Base-by-base conservation (phyloP, 2,888 invertebrate genomes). In the Chrysolina oricalcia region DNA sequence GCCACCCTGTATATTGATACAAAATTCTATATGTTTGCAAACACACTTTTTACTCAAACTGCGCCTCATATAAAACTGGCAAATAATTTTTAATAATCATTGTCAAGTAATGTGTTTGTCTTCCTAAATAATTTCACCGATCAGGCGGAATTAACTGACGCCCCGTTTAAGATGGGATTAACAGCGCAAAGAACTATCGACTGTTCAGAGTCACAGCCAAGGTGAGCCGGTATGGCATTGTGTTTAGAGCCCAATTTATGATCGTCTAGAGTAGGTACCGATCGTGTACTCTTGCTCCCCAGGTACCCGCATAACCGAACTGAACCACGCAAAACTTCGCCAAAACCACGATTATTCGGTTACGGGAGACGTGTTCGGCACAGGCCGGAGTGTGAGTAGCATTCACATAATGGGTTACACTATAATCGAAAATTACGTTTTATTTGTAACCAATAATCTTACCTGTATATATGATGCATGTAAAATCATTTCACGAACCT, bases 221-320 rank as follows among this genome's bases (percentile, higher is more conserved):
- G 84, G 84, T 82, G 81, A 84, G 78, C 83, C 81, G 66, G 81
- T 84, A 82, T 74, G 77, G 79, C 80, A 80, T 80, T 78, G 73
- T 75, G 78, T 70, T 80, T 82, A 81, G 81, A 77, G 81, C 81
- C 82, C 81, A 83, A 83, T 83, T 85, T 85, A 83, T 81, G 82
- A 81, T 80, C 80, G 79, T 80, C 79, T 81, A 73, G 70, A 80
- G 80, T 80, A 73, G 79, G 79, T 81, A 81, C 80, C 72, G 68
- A 65, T 72, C 46, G 66, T 72, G 78, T 78, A 79, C 56, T 77
- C 70, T 74, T 75, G 74, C 78, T 77, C 79, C 68, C 64, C 78
- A 75, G 77, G 80, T 80, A 80, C 72, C 77, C 73, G 76, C 72
- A 69, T 63, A 71, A 69, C 72, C 71, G 72, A 75, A 78, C 72